phyloP scores from a whole-genome alignment of 2,113 vertebrate genomes.

The Grallaria varia region DNA sequence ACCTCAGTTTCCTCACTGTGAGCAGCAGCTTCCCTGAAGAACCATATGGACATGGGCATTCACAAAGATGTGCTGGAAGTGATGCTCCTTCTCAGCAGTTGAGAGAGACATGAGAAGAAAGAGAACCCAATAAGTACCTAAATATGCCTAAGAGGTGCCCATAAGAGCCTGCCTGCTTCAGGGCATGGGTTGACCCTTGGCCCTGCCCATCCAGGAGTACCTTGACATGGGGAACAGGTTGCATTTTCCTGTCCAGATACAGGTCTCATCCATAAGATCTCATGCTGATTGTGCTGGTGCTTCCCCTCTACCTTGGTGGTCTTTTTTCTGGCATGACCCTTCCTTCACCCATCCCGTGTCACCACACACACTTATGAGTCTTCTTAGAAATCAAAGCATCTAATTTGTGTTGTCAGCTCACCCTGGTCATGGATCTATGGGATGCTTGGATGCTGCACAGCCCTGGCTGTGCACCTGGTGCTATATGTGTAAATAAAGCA shows the following conservation, averaged over 20 bases:
- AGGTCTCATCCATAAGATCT: background rate
- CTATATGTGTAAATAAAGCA: background rate
- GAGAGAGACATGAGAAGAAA: background rate
- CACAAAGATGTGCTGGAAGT: background rate
- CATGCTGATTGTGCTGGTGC: rapidly evolving
- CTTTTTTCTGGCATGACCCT: background rate
- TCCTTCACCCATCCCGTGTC: background rate
- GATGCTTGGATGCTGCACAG: rapidly evolving
- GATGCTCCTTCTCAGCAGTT: background rate
- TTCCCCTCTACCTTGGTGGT: background rate
- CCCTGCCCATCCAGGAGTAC: background rate
- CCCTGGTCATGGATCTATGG: rapidly evolving
- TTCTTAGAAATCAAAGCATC: background rate
- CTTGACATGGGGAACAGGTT: rapidly evolving
- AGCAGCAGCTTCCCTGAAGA: background rate
- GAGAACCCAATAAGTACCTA: background rate
- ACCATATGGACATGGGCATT: rapidly evolving
- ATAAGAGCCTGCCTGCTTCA: background rate
- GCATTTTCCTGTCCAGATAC: background rate
- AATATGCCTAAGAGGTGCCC: rapidly evolving
- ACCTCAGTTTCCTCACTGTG: background rate
- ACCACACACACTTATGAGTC: rapidly evolving
- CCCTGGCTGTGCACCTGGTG: background rate
- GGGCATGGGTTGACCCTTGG: background rate
- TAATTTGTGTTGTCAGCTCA: background rate